phyloP scores from a whole-genome alignment of 2,888 invertebrate species.

The Eretmocerus hayati region DNA sequence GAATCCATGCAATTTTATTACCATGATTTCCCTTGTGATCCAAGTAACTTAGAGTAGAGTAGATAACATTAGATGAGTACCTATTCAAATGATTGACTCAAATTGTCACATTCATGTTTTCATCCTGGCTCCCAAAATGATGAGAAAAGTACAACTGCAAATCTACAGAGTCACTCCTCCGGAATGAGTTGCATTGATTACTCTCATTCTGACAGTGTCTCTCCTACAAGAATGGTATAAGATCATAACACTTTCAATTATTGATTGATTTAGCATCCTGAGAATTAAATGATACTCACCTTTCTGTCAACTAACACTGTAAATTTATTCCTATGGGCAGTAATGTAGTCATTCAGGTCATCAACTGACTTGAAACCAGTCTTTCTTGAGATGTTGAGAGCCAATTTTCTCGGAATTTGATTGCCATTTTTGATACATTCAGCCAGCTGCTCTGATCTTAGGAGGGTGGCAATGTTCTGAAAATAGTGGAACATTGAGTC shows the following conservation, averaged over 20 bases:
- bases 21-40: too few species aligned
- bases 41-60: too few species aligned
- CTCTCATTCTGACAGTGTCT: conserved; percentile 13
- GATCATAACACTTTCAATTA: conserved; percentile 1
- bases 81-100: too few species aligned
- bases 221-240: conserved; percentile 4
- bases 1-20: too few species aligned
- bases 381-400: conserved; percentile 10
- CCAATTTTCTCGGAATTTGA: conserved; percentile 14
- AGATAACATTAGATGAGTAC: too few species aligned
- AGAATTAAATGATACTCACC: conserved; percentile 1
- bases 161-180: conserved; percentile 15
- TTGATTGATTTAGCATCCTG: not conserved
- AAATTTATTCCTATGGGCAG: conserved; percentile 12
- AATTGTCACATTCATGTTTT: too few species aligned
- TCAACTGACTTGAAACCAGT: conserved; percentile 16
- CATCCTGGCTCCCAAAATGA: too few species aligned
- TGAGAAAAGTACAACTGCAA: conserved; percentile 15
- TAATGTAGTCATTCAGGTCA: conserved; percentile 15
- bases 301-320: conserved; percentile 15
- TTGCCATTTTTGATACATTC: conserved; percentile 12
- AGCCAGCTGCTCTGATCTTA: conserved; percentile 11
- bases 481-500: not conserved
- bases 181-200: conserved; percentile 6
- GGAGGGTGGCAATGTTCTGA: conserved; percentile 17